Percentiles rank a stretch among this genome's conserved stretches.
phyloP scores from a whole-genome alignment of 2,888 invertebrate genomes.

The Uloborus plumipes region DNA sequence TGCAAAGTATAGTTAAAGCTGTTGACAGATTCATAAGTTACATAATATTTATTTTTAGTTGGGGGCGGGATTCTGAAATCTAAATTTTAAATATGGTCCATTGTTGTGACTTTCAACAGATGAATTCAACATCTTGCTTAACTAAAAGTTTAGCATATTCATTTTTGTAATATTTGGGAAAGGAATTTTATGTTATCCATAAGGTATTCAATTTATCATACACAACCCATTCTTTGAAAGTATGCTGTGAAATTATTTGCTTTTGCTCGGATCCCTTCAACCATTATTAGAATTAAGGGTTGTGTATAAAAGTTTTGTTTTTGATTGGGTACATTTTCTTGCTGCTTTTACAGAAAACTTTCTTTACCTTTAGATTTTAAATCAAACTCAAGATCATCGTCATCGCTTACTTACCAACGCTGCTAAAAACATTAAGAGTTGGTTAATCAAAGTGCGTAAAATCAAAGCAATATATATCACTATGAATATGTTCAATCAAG shows the following conservation, averaged over 20 bases:
- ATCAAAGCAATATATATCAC: slow-evolving; percentile 67
- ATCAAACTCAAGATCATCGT: slow-evolving; percentile 67
- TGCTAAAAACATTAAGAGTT: slow-evolving; percentile 65
- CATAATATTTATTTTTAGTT: too few species aligned
- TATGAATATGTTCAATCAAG: slow-evolving; percentile 66
- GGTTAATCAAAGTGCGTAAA: slow-evolving; percentile 66
- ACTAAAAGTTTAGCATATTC: too few species aligned
- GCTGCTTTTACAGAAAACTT: not conserved
- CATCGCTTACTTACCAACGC: slow-evolving; percentile 65
- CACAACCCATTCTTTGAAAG: not conserved
- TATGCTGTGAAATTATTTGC: not conserved
- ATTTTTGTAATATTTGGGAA: too few species aligned
- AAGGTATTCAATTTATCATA: not conserved
- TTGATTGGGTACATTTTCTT: not conserved
- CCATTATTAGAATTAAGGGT: too few species aligned
- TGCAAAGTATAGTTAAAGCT: too few species aligned
- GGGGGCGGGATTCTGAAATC: too few species aligned
- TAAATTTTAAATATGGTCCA: too few species aligned
- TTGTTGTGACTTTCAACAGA: too few species aligned
- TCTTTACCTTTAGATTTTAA: slow-evolving; percentile 56
- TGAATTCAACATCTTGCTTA: too few species aligned
- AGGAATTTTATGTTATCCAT: too few species aligned
- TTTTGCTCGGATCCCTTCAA: not conserved
- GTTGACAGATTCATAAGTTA: too few species aligned
- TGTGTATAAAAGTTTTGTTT: not conserved